Conservation (phyloP, 2,797 vertebrate genomes). For the Siniperca obscura region DNA sequence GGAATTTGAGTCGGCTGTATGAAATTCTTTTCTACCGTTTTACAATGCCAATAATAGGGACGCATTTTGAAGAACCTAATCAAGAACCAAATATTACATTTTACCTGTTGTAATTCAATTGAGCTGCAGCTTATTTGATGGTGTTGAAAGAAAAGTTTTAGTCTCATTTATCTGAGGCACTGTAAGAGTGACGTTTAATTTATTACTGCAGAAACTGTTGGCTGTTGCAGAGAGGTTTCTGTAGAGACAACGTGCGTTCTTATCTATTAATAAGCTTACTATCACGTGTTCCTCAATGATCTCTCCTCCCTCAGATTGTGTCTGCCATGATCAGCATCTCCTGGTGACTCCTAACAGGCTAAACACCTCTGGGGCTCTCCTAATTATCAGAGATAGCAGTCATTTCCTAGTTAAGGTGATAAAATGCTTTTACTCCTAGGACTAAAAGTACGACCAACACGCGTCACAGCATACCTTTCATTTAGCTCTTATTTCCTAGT, state of each 20-base stretch:
- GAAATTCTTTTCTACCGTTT: not conserved
- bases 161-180: too few species aligned
- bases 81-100: too few species aligned
- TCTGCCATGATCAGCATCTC: not conserved
- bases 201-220: not conserved
- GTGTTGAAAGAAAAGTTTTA: not conserved
- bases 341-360: not conserved
- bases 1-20: not conserved
- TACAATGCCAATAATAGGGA: not conserved
- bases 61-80: too few species aligned
- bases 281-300: not conserved
- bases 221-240: not conserved
- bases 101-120: too few species aligned
- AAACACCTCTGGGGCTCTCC: not conserved
- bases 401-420: not conserved
- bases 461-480: not conserved
- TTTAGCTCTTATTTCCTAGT: not conserved
- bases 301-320: not conserved
- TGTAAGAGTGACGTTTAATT: not conserved
- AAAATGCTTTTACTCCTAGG: not conserved
- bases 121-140: not conserved
- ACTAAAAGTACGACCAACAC: not conserved
- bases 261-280: not conserved
- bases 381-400: not conserved
- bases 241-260: not conserved